Base-by-base conservation (phyloP, 2,113 vertebrate genomes). In the Empidonax alnorum region DNA sequence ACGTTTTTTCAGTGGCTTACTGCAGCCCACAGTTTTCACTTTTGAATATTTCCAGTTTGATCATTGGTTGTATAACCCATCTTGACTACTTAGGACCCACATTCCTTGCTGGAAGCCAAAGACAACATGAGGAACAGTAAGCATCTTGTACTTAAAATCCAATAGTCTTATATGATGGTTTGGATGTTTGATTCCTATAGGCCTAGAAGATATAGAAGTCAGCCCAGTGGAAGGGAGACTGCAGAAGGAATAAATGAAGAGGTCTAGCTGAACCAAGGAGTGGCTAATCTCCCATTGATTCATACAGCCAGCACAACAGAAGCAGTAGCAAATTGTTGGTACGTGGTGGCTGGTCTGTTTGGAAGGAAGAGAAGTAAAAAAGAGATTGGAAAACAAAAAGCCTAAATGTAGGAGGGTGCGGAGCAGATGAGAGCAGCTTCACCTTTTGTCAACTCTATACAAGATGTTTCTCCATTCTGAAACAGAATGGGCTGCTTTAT, bases 311-410 rank as follows among this genome's bases (percentile, higher is more conserved):
- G 14, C 44, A 50, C 20, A 74, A 77, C 24, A 89, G 46, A 41
- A 73, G 30, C n/a, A 94, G 28, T 2, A 27, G 50, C 22, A 77
- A 77, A 62, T 5, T 35, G 16, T 23, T 77, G 28, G 4, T 28
- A 46, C 1, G 3, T 18, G 8, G n/a, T 77, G 21, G 22, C 41
- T 84, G 42, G 28, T 72, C 28, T 1, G 0, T 62, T 80, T 6
- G 3, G 49, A 90, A 87, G 44, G 65, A 81, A 85, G 25, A 20
- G 12, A 80, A 77, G 10, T 58, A 22, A 28, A 35, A 49, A 47
- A 39, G 9, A 65, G 19, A 65, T 0, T 22, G 13, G 37, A 39
- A 73, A 85, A 58, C 19, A 58, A 69, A 69, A 76, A 3, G 16
- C 25, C 30, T 35, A 68, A 56, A 63, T 30, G n/a, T 17, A 74